These are phyloP conservation scores for Stenichneumon culpator DNA, from an alignment of 2,888 invertebrate genomes.

Conservation along the genomic window DNA sequence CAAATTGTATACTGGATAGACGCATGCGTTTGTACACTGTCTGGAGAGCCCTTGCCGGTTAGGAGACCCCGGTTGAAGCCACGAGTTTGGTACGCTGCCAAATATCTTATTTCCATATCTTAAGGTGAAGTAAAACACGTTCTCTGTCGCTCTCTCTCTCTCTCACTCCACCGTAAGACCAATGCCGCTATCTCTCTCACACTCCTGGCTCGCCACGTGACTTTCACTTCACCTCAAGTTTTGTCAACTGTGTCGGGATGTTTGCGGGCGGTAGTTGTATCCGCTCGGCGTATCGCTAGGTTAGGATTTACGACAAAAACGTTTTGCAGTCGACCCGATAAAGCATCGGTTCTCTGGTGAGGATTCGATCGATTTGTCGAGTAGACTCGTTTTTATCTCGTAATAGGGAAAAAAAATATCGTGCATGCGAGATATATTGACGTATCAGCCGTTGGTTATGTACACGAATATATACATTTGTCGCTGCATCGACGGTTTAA, in stretches of 20 bases:
- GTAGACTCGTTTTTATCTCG: constrained; percentile 25
- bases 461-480: no score
- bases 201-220: no score
- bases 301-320: constrained; percentile 36
- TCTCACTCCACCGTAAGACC: no score
- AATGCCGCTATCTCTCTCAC: no score
- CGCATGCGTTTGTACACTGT: background rate
- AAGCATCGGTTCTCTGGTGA: constrained; percentile 31
- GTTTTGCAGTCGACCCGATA: constrained; percentile 51
- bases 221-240: constrained; percentile 2
- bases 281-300: background rate
- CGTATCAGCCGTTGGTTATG: background rate
- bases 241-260: constrained; percentile 40
- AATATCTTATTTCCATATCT: constrained; percentile 58
- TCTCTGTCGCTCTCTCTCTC: no score
- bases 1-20: background rate
- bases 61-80: constrained; percentile 20
- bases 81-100: constrained; percentile 59
- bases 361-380: constrained; percentile 55
- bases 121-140: background rate
- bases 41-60: constrained; percentile 1
- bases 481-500: no score
- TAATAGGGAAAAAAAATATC: constrained; percentile 11
- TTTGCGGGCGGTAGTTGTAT: constrained; percentile 12
- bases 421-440: background rate